These are phyloP conservation scores for Nebria ingens DNA, from an alignment of 1,140 invertebrate genomes.

Conservation along the genomic window DNA sequence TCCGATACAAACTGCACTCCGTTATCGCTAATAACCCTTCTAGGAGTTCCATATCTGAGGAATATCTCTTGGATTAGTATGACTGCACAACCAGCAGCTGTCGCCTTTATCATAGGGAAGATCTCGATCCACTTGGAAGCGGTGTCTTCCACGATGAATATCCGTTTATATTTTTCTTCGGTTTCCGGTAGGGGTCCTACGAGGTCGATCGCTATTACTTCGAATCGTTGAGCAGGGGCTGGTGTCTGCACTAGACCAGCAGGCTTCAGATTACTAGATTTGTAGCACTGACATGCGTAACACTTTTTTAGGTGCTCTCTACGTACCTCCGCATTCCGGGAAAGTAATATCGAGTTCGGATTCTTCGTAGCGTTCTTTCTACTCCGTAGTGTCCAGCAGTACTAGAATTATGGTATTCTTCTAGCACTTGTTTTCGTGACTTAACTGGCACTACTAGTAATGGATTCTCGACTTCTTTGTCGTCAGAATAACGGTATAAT, in stretches of 20 bases:
- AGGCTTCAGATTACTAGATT: slow-evolving; percentile 18
- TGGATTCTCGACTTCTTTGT: not conserved
- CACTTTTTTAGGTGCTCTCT: slow-evolving; percentile 13
- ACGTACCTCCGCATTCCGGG: not conserved
- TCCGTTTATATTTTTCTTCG: not conserved
- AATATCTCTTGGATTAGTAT: slow-evolving; percentile 18
- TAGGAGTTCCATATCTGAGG: slow-evolving; percentile 18
- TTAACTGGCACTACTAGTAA: not conserved
- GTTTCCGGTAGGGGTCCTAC: slow-evolving; percentile 25
- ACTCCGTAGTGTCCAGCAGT: not conserved
- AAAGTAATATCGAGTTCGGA: not conserved
- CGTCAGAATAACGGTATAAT: not conserved
- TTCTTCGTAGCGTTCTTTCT: not conserved
- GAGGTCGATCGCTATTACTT: slow-evolving; percentile 25
- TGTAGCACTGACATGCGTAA: slow-evolving; percentile 21
- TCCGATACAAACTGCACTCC: slow-evolving; percentile 19
- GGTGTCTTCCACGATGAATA: slow-evolving; percentile 19
- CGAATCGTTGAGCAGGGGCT: slow-evolving; percentile 17
- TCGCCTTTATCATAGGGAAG: slow-evolving; percentile 18
- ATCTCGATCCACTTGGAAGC: slow-evolving; percentile 21
- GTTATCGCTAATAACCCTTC: slow-evolving; percentile 22
- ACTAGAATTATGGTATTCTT: slow-evolving; percentile 19
- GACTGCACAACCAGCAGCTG: slow-evolving; percentile 19
- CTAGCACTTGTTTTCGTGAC: slow-evolving; percentile 14
- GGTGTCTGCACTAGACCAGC: slow-evolving; percentile 20